Evolutionary conservation across 2,888 invertebrate genomes (phyloP).

Genomic region (Erebia aethiops): DNA sequence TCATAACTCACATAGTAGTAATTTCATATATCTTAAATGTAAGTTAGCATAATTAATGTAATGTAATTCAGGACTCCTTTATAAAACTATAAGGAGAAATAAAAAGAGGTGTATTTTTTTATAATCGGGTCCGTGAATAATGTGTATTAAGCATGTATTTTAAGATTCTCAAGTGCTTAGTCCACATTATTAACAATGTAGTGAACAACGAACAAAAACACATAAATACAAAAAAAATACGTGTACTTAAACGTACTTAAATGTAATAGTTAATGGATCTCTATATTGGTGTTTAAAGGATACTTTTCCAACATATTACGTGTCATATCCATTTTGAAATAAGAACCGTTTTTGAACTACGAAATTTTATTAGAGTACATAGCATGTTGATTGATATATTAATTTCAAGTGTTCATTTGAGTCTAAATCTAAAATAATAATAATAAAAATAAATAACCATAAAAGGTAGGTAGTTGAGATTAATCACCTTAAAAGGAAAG

Average conservation of each 20-base stretch:
- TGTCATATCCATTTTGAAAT: conserved; percentile 71
- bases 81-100: conserved; percentile 45
- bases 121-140: conserved; percentile 59
- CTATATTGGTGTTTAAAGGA: conserved; percentile 65
- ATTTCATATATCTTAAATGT: conserved; percentile 66
- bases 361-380: background rate
- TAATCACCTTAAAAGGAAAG: background rate
- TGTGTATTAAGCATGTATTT: conserved; percentile 51
- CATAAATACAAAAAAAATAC: conserved; percentile 67
- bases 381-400: too few species aligned
- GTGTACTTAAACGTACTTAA: conserved; percentile 70
- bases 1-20: conserved; percentile 72
- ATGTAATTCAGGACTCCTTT: conserved; percentile 68
- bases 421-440: too few species aligned
- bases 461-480: too few species aligned
- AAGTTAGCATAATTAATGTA: conserved; percentile 80
- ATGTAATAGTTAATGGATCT: conserved; percentile 72
- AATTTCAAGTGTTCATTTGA: too few species aligned
- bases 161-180: conserved; percentile 45
- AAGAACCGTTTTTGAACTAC: conserved; percentile 37
- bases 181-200: conserved; percentile 62
- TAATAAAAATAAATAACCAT: too few species aligned
- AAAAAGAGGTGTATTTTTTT: conserved; percentile 45
- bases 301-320: conserved; percentile 47
- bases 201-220: conserved; percentile 78